phyloP scores from a whole-genome alignment of 2,797 vertebrate genomes.

The Remorina albescens region DNA sequence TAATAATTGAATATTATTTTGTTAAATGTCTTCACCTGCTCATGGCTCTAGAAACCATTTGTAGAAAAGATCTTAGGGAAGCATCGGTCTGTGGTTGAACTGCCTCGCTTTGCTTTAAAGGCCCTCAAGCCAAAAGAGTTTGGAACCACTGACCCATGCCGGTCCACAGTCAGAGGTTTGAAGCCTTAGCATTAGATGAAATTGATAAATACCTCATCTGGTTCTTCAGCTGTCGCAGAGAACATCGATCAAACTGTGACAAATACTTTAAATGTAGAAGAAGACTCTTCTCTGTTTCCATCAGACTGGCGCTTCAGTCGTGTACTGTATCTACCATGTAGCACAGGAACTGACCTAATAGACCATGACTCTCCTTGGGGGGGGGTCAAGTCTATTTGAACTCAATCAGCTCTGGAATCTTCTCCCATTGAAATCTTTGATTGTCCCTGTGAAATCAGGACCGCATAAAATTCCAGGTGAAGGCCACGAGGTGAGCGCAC shows the following conservation, averaged over 20 bases:
- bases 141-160: neutral
- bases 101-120: neutral
- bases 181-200: neutral
- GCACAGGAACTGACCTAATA: neutral
- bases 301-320: neutral
- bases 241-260: neutral
- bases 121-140: neutral
- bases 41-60: too few relatives aligned
- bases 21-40: too few relatives aligned
- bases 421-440: neutral
- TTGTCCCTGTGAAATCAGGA: neutral
- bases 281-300: neutral
- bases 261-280: neutral
- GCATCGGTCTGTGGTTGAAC: too few relatives aligned
- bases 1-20: too few relatives aligned
- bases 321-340: neutral
- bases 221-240: neutral
- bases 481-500: neutral
- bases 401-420: slow-evolving; percentile 10
- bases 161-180: neutral
- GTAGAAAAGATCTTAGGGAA: too few relatives aligned
- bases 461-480: neutral
- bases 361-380: neutral
- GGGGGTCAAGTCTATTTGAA: slow-evolving; percentile 13
- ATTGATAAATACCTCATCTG: neutral